Evolutionary conservation across 2,113 vertebrate species (phyloP).

Genomic region (Scalopus aquaticus): DNA sequence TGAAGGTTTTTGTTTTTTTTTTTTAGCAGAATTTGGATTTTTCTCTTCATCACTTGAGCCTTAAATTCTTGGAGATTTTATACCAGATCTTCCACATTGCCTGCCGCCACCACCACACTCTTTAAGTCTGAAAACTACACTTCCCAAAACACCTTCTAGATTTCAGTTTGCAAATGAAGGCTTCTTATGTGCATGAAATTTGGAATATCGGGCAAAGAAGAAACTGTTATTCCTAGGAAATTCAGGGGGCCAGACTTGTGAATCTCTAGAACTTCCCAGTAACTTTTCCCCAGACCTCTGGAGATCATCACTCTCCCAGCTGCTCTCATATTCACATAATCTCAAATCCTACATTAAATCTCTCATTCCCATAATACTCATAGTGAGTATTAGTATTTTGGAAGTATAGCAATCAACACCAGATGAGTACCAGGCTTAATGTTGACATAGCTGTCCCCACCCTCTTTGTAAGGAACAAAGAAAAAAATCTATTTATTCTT

Average conservation of each 20-base stretch:
- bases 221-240: not conserved
- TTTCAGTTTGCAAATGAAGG: not conserved
- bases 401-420: not conserved
- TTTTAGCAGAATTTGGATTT: not conserved
- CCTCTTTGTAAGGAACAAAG: not conserved
- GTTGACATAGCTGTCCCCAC: not conserved
- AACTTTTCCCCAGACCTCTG: not conserved
- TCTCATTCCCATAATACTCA: not conserved
- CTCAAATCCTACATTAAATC: not conserved
- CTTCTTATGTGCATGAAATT: not conserved
- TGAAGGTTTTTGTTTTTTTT: not conserved
- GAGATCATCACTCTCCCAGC: not conserved
- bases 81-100: not conserved
- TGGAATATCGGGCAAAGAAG: not conserved
- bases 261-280: not conserved
- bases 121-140: not conserved
- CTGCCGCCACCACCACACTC: not conserved
- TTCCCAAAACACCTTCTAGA: not conserved
- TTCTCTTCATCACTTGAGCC: not conserved
- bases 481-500: constrained; percentile 9
- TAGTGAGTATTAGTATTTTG: not conserved
- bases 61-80: not conserved
- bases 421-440: not conserved
- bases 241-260: not conserved
- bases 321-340: not conserved